Base-by-base conservation (phyloP, 2,888 invertebrate genomes). In the Crematogaster levior region DNA sequence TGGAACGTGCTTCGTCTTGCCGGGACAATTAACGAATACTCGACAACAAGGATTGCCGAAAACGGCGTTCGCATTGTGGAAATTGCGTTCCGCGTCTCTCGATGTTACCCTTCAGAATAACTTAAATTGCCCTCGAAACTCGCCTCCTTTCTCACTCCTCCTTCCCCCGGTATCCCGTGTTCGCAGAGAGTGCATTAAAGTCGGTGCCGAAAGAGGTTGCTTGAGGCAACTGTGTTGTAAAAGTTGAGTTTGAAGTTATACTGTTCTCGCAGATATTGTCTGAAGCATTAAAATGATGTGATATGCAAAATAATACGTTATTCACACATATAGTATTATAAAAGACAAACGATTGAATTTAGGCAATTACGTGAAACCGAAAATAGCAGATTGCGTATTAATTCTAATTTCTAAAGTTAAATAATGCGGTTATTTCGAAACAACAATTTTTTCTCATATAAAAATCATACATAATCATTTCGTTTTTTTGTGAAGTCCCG, bases 61-160 rank as follows among this genome's bases (percentile, higher is more conserved):
- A 77, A 68, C 56, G 77, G 43, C n/a, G 34, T 56, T 68, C 56
- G 56, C 77, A 46, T 77, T 68, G 66, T 66, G 43, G 77, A 77
- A 68, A 77, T 68, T 77, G 68, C 56, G 66, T 24, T 56, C 34
- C 53, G 56, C 66, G 56, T 77, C 72, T 77, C 72, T 81, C 65
- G 77, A 85, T 83, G 84, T 88, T 87, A 88, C 81, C 21, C 84
- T 81, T 83, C 73, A 85, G 87, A 87, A 88, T 89, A 90, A 90
- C 88, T 90, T 86, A 88, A 90, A 90, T 89, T 90, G 88, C 85
- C 86, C 85, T 85, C 88, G 85, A 90, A 90, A 88, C 85, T 89
- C 83, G 9, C 56, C 48, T 66, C 68, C 53, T n/a, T n/a, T n/a
- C n/a, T n/a, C n/a, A n/a, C n/a, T 63, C 34, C 61, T 73, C 81